Evolutionary conservation across 2,888 invertebrate species (phyloP), one percentile per base, ranked within the genome.

Genomic region (Tachina grossa): DNA sequence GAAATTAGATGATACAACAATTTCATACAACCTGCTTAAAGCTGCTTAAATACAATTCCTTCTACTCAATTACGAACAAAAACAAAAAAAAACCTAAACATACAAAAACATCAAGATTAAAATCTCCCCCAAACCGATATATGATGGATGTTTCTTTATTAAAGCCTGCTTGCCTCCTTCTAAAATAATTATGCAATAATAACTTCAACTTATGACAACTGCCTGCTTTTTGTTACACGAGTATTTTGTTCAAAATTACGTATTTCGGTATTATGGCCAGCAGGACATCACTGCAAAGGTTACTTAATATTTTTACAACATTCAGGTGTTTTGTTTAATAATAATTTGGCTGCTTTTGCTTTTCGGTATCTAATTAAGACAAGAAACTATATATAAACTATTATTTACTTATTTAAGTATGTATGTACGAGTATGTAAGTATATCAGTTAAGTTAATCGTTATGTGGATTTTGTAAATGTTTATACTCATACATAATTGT

Each of bases 111-210:
- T 78, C 79, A 63, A 74, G 88, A 88, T 88, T 57, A 83, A 83
- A 87, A 88, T 88, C 88, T 88, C 71, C 88, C 88, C 88, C 88
- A 57, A 31, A 51, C 75, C 75, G 84, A 88, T 88, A 83, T 86
- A 88, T 90, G 91, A 90, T 91, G 90, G 87, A 90, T 90, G 84
- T 78, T 80, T 74, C 19, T 19, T n/a, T 68, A 66, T 59, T n/a
- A 47, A 72, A 68, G 49, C 59, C 43, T 45, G 51, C 61, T 16
- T 45, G 14, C 53, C 39, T 87, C 85, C n/a, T n/a, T 63, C 10
- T 39, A 75, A 57, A 69, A 47, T 57, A 77, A 51, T 57, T 57
- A 71, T 59, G 43, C 31, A 79, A 45, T 57, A 65, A 65, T 66
- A 74, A 63, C 45, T 69, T 76, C 22, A 63, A 76, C 68, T 81